phyloP scores from a whole-genome alignment of 2,113 vertebrate genomes.

The Mesoclemmys tuberculata region DNA sequence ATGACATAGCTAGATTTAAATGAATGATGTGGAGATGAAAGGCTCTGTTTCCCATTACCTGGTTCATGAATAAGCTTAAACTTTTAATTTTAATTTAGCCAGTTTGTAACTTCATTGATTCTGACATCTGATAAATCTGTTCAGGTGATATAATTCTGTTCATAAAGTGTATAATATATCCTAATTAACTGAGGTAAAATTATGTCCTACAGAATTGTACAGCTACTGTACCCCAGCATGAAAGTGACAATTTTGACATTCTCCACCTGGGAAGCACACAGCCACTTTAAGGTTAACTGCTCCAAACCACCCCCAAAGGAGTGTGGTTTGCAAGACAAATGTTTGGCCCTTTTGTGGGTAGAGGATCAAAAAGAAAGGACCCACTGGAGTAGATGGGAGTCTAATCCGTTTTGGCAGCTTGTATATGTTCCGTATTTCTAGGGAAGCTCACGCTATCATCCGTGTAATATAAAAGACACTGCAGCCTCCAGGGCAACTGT shows the following conservation, averaged over 20 bases:
- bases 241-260: neutral
- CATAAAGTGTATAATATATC: neutral
- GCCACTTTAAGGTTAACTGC: neutral
- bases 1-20: fast-evolving
- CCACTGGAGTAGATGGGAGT: neutral
- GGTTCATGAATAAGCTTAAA: neutral
- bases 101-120: neutral
- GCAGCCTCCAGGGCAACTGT: neutral
- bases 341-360: neutral
- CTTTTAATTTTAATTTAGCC: neutral
- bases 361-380: neutral
- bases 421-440: neutral
- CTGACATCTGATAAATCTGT: neutral
- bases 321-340: neutral
- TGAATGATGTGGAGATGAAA: neutral
- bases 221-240: fast-evolving
- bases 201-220: neutral
- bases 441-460: neutral
- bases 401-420: neutral
- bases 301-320: neutral
- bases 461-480: neutral
- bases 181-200: neutral
- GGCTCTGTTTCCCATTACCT: neutral
- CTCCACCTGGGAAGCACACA: neutral
- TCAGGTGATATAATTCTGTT: neutral